Conservation (phyloP, 2,113 vertebrate species). For the Agapornis roseicollis region DNA sequence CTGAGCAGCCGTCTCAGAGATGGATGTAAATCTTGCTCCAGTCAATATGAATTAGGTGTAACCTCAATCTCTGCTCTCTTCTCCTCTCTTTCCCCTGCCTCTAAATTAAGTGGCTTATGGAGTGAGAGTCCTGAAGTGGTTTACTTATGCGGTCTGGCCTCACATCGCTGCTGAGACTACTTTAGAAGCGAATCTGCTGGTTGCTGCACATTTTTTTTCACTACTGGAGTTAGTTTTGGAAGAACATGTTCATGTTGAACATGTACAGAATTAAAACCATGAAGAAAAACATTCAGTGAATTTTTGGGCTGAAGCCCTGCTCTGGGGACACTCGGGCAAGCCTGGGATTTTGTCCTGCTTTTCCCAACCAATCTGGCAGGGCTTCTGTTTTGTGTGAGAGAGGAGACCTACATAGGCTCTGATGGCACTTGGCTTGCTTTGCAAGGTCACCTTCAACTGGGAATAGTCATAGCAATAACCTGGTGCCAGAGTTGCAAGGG, state of each 20-base stretch:
- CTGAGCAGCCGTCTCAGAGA: neutral
- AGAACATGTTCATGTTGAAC: neutral
- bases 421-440: neutral
- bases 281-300: neutral
- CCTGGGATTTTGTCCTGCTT: neutral
- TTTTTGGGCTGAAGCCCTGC: neutral
- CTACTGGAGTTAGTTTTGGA: slow-evolving; percentile 18
- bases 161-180: neutral
- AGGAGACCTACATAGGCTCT: neutral
- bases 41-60: neutral
- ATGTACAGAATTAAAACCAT: neutral
- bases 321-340: neutral
- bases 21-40: neutral
- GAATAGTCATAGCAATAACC: neutral
- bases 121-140: neutral
- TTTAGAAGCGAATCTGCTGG: neutral
- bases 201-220: neutral
- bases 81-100: neutral
- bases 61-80: neutral
- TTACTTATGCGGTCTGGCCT: neutral
- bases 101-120: neutral
- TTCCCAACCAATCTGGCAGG: neutral
- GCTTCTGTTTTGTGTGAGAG: neutral
- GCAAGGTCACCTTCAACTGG: neutral
- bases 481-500: neutral